These are phyloP conservation scores for Abramis brama DNA, from an alignment of 2,113 vertebrate species.

Conservation along the genomic window DNA sequence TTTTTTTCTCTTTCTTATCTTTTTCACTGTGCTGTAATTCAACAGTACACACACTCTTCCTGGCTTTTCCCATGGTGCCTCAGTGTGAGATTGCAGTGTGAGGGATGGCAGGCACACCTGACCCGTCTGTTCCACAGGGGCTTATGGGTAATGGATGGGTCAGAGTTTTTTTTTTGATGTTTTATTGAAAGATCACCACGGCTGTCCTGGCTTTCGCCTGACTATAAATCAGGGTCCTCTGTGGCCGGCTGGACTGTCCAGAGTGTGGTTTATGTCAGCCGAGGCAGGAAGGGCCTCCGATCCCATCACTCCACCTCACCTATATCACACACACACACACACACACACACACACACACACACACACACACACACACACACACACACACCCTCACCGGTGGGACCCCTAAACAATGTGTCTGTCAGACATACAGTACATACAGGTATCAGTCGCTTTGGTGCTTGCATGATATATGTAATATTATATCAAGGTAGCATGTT, in stretches of 20 bases:
- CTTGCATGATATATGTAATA: background rate
- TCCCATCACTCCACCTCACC: conserved; percentile 41
- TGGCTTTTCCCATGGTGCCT: conserved; percentile 52
- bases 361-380: conserved; percentile 36
- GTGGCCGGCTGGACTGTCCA: conserved; percentile 60
- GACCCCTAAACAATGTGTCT: background rate
- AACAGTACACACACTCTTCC: conserved; percentile 23
- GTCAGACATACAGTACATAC: background rate
- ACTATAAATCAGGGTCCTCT: conserved; percentile 77
- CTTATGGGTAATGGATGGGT: conserved; percentile 80
- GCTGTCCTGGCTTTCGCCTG: conserved; percentile 71
- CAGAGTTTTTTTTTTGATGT: conserved; percentile 66
- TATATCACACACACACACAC: conserved; percentile 29
- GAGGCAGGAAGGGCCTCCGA: conserved; percentile 40
- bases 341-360: conserved; percentile 36
- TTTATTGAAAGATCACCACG: conserved; percentile 82
- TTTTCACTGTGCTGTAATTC: conserved; percentile 22
- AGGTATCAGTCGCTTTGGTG: background rate
- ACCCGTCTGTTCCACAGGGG: conserved; percentile 68
- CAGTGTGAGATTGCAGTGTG: conserved; percentile 48
- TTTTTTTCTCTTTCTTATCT: background rate
- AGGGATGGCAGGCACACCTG: conserved; percentile 66
- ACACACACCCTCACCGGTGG: background rate
- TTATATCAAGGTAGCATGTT: background rate
- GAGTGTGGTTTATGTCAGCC: conserved; percentile 71